phyloP scores from a whole-genome alignment of 1,140 invertebrate species.

The Drosophila sucinea region DNA sequence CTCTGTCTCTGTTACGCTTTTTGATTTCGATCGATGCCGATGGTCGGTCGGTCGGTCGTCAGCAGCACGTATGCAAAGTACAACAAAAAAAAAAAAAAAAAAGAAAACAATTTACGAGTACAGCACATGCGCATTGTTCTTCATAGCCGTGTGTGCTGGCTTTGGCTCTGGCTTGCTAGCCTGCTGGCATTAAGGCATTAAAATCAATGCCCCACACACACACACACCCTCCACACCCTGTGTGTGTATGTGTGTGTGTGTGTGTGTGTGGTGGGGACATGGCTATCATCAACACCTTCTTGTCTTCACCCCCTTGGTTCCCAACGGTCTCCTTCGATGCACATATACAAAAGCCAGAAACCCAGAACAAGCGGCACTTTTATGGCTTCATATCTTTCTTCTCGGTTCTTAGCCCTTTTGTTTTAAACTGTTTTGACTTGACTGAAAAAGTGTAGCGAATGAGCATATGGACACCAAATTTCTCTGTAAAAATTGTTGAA shows the following conservation, averaged over 20 bases:
- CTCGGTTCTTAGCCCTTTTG: constrained; percentile 8
- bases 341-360: constrained; percentile 54
- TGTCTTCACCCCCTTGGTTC: not conserved
- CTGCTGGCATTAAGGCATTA: constrained; percentile 32
- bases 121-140: constrained; percentile 73
- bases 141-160: constrained; percentile 6
- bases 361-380: constrained; percentile 69
- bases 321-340: constrained; percentile 46
- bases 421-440: constrained; percentile 24
- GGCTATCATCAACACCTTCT: constrained; percentile 68
- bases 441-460: not conserved
- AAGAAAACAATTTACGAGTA: constrained; percentile 65
- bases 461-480: not conserved
- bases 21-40: constrained; percentile 74
- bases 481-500: not conserved
- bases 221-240: not conserved
- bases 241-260: not conserved
- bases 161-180: no score
- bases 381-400: constrained; percentile 63
- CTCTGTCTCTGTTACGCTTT: constrained; percentile 67
- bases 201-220: constrained; percentile 50
- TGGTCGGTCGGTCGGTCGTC: constrained; percentile 73
- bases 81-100: not conserved
- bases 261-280: constrained; percentile 15
- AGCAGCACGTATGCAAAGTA: constrained; percentile 7